phyloP scores from a whole-genome alignment of 2,888 invertebrate genomes.

The Rotaria socialis region DNA sequence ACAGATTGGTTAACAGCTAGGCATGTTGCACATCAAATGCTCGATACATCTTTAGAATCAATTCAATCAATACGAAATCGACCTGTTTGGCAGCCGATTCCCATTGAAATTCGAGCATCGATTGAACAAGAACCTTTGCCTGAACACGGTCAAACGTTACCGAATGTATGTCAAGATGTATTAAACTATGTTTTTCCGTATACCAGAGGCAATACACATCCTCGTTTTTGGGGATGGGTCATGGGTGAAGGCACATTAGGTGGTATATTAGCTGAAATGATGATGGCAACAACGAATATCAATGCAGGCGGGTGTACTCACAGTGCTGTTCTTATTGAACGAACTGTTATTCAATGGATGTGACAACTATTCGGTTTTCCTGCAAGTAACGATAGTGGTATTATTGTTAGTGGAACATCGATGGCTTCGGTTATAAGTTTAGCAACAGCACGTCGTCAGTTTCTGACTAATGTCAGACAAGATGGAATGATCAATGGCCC shows the following conservation, averaged over 20 bases:
- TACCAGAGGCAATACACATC: neutral
- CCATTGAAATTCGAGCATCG: neutral
- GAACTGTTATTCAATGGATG: slow-evolving; percentile 16
- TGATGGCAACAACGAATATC: neutral
- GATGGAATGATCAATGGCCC: slow-evolving; percentile 8
- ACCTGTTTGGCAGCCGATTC: slow-evolving; percentile 8
- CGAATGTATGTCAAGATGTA: neutral
- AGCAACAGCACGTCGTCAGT: slow-evolving; percentile 2
- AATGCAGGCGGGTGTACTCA: neutral
- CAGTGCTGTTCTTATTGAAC: slow-evolving; percentile 4
- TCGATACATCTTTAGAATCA: neutral
- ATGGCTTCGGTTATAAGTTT: neutral
- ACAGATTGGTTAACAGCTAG: slow-evolving; percentile 1
- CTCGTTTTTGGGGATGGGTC: slow-evolving; percentile 28
- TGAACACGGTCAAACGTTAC: neutral
- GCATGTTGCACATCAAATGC: neutral
- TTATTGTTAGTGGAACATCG: slow-evolving; percentile 26
- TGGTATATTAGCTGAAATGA: slow-evolving; percentile 27
- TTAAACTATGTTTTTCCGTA: neutral
- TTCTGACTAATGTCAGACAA: neutral
- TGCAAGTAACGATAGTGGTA: neutral
- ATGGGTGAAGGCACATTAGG: slow-evolving; percentile 20
- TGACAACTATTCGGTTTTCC: slow-evolving; percentile 21
- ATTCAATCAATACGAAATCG: neutral
- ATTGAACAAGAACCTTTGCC: neutral